Conservation (phyloP, 2,888 invertebrate genomes). For the Latheticus oryzae region DNA sequence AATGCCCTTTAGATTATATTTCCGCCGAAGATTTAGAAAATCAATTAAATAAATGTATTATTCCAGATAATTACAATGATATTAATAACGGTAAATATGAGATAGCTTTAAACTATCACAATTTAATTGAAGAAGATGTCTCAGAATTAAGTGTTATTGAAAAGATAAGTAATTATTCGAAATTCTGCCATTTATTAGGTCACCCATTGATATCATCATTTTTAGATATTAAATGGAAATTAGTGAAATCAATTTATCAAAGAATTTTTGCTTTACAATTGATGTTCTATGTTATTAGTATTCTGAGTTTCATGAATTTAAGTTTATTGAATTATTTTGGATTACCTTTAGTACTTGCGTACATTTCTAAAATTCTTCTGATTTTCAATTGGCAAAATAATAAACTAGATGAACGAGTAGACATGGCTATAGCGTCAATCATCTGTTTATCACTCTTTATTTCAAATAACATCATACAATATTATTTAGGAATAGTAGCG, state of each 20-base stretch:
- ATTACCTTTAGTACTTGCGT: slow-evolving; percentile 5
- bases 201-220: slow-evolving; percentile 31
- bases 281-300: slow-evolving; percentile 14
- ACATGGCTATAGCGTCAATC: slow-evolving; percentile 2
- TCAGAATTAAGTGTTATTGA: slow-evolving; percentile 21
- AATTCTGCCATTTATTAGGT: slow-evolving; percentile 23
- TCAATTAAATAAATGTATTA: slow-evolving; percentile 22
- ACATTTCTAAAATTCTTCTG: not conserved
- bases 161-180: slow-evolving; percentile 13
- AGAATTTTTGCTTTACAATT: slow-evolving; percentile 25
- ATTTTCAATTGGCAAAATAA: slow-evolving; percentile 22
- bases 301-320: not conserved
- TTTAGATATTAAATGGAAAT: slow-evolving; percentile 35
- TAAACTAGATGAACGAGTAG: slow-evolving; percentile 22
- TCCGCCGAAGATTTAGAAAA: slow-evolving; percentile 29
- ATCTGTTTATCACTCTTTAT: not conserved
- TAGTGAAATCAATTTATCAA: slow-evolving; percentile 11
- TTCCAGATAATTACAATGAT: slow-evolving; percentile 12
- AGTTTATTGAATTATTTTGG: slow-evolving; percentile 4
- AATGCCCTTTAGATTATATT: slow-evolving; percentile 35
- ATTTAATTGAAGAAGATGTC: slow-evolving; percentile 13
- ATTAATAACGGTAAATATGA: slow-evolving; percentile 26
- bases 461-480: slow-evolving; percentile 3
- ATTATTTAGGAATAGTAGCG: slow-evolving; percentile 7
- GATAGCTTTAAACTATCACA: slow-evolving; percentile 23